Evolutionary conservation across 1,140 invertebrate genomes (phyloP).

Genomic region (Drosophila tropicalis): DNA sequence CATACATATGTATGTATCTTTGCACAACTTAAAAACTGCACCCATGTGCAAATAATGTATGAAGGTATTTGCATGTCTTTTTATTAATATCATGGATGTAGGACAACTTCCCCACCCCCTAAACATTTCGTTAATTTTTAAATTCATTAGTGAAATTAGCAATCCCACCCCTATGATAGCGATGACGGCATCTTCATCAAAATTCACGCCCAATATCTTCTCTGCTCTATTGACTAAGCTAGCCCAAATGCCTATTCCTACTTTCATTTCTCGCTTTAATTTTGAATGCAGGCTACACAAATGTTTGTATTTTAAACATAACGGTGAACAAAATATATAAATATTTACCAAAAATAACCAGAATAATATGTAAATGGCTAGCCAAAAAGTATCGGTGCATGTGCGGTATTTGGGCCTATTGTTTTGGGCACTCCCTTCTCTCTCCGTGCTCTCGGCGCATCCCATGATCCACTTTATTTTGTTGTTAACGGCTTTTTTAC

Average conservation of each 20-base stretch:
- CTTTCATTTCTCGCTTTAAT: conserved; percentile 28
- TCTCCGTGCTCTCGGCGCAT: conserved; percentile 77
- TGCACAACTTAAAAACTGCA: no score
- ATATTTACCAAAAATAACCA: conserved; percentile 93
- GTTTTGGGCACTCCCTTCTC: conserved; percentile 61
- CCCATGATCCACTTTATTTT: conserved; percentile 57
- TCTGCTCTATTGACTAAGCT: conserved; percentile 27
- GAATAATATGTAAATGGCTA: conserved; percentile 92
- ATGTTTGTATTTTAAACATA: no score
- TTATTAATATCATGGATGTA: background rate
- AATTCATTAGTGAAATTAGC: conserved; percentile 59
- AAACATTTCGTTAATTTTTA: background rate
- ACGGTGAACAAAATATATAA: no score
- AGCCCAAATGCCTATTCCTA: background rate
- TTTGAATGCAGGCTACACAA: conserved; percentile 35
- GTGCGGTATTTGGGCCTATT: conserved; percentile 84
- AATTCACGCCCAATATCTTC: conserved; percentile 26
- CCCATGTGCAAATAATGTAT: background rate
- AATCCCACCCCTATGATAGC: conserved; percentile 55
- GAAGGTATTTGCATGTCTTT: background rate
- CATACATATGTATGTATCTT: no score
- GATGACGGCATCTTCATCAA: conserved; percentile 48
- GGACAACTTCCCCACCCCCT: background rate
- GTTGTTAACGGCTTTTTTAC: conserved; percentile 18
- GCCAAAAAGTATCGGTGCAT: conserved; percentile 94